Percentiles rank a stretch among this genome's conserved stretches.
phyloP scores from a whole-genome alignment of 2,113 vertebrate species.

The Circaetus cinerascens region DNA sequence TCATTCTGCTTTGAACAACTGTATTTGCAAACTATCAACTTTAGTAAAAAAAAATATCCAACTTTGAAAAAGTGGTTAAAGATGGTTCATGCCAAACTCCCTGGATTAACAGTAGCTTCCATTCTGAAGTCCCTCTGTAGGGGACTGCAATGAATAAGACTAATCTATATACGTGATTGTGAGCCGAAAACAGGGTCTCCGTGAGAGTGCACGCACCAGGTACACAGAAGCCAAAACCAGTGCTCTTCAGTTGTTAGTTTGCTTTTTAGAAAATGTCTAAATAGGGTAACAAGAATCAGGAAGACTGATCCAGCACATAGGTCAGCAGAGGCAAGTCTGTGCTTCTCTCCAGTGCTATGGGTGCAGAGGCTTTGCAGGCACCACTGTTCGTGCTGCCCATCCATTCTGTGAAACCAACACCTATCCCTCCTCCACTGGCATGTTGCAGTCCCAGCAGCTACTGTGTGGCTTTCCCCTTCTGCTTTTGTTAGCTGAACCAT shows the following conservation, averaged over 20 bases:
- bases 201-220: background rate
- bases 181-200: background rate
- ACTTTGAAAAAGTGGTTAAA: background rate
- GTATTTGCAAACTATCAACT: background rate
- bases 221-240: background rate
- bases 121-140: background rate
- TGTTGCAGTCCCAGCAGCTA: accelerated
- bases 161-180: background rate
- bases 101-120: background rate
- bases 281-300: background rate
- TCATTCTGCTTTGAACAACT: background rate
- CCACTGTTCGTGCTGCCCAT: background rate
- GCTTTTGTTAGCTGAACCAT: background rate
- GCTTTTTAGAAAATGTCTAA: background rate
- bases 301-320: background rate
- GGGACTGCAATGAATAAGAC: background rate
- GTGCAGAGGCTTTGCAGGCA: background rate
- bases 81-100: background rate
- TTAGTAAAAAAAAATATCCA: background rate
- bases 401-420: background rate
- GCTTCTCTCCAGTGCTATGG: background rate
- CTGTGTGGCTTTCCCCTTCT: background rate
- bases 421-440: background rate
- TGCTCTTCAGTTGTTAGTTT: background rate
- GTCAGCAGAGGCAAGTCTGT: background rate